These are phyloP conservation scores for Augochlora pura DNA, from an alignment of 1,140 invertebrate genomes.

Conservation along the genomic window DNA sequence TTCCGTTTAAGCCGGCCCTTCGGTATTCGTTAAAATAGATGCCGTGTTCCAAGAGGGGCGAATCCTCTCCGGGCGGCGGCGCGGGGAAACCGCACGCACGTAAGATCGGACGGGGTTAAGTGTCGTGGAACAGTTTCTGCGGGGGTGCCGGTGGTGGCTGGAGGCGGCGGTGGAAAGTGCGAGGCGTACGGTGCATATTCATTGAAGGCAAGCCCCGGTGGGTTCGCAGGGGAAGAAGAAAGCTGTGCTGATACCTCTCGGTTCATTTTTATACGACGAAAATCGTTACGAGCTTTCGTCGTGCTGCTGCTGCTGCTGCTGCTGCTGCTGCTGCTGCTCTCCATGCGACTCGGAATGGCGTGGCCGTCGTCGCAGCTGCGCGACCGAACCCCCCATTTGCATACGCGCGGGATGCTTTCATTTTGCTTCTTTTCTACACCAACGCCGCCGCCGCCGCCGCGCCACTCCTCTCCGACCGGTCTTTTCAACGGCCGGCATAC, in stretches of 20 bases:
- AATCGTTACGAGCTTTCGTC: constrained; percentile 51
- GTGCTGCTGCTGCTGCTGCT: not conserved
- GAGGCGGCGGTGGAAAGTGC: not conserved
- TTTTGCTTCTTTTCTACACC: constrained; percentile 16
- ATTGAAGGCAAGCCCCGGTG: not conserved
- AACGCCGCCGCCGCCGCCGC: too few species aligned
- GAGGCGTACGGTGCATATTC: constrained; percentile 18
- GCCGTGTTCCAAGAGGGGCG: not conserved
- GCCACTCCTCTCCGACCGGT: too few species aligned
- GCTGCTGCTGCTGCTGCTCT: not conserved
- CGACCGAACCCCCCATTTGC: constrained; percentile 41
- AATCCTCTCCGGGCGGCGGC: not conserved
- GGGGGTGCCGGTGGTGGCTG: too few species aligned
- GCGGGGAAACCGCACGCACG: not conserved
- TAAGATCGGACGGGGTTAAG: constrained; percentile 13
- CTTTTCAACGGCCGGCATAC: not conserved
- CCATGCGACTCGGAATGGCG: constrained; percentile 34
- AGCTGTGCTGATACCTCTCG: constrained; percentile 20
- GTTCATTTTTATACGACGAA: constrained; percentile 46
- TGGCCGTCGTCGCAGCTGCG: constrained; percentile 38
- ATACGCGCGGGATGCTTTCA: constrained; percentile 44
- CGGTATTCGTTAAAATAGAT: constrained; percentile 1
- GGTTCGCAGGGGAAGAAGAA: not conserved
- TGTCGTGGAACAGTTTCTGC: constrained; percentile 3
- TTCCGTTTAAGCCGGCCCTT: not conserved